Percentiles rank a stretch among this genome's conserved stretches.
Evolutionary conservation across 2,888 invertebrate species (phyloP).

Genomic region (Eledona agricola): DNA sequence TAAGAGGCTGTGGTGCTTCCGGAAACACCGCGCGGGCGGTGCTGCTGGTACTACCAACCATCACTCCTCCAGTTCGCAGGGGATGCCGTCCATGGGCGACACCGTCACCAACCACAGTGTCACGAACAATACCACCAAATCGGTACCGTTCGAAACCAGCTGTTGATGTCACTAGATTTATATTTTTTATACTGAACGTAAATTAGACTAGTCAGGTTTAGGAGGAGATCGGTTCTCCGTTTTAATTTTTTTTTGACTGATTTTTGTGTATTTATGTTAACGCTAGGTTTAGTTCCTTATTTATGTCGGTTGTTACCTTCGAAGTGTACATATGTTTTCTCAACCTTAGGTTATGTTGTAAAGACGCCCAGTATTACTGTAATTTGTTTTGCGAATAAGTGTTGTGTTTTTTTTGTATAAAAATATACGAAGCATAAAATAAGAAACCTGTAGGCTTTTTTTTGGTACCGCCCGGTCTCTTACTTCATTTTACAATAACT

Average conservation of each 20-base stretch:
- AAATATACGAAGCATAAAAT: too few relatives aligned
- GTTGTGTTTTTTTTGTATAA: too few relatives aligned
- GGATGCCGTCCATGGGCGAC: conserved; percentile 82
- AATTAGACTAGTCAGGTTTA: conserved; percentile 33
- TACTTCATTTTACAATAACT: too few relatives aligned
- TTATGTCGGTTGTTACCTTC: conserved; percentile 27
- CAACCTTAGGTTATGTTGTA: conserved; percentile 6
- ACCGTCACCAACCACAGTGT: conserved; percentile 76
- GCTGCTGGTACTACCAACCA: conserved; percentile 72
- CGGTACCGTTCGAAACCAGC: conserved; percentile 66
- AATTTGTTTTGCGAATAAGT: too few relatives aligned
- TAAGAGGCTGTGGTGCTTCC: conserved; percentile 70
- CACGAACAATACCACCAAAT: conserved; percentile 69
- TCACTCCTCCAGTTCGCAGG: conserved; percentile 81
- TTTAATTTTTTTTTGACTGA: conserved; percentile 24
- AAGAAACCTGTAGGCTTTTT: too few relatives aligned
- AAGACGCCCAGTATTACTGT: conserved; percentile 34
- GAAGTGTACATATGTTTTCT: conserved; percentile 25
- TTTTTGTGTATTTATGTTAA: conserved; percentile 29
- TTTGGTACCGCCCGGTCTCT: too few relatives aligned
- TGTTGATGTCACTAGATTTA: conserved; percentile 55
- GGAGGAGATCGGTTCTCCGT: conserved; percentile 10
- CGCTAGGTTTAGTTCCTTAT: conserved; percentile 22
- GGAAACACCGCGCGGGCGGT: conserved; percentile 62
- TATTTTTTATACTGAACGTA: conserved; percentile 19